Percentiles rank a stretch among this genome's conserved stretches.
Conservation (phyloP, 2,113 vertebrate genomes). For the Eptesicus fuscus region DNA sequence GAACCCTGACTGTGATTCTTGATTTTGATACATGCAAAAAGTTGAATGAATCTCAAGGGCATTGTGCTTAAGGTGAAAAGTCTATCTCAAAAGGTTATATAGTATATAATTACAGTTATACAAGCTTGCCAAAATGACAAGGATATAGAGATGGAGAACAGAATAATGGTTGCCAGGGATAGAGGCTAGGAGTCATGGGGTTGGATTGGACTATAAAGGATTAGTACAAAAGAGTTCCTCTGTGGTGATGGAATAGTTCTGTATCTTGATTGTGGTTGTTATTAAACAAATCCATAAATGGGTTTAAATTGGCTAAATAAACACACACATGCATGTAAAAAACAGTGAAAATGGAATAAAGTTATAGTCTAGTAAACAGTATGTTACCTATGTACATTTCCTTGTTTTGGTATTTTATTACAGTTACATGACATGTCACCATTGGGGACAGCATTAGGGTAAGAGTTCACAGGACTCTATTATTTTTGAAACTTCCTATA, state of each 20-base stretch:
- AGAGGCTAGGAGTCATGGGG: neutral
- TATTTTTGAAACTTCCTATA: neutral
- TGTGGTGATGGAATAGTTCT: neutral
- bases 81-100: neutral
- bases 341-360: neutral
- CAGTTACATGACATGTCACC: neutral
- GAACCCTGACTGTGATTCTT: neutral
- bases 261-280: neutral
- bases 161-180: neutral
- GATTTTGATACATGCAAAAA: neutral
- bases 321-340: neutral
- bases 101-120: neutral
- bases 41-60: neutral
- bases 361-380: neutral
- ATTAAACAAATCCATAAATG: neutral
- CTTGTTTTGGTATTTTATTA: neutral
- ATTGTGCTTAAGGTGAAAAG: neutral
- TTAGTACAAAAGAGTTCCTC: neutral
- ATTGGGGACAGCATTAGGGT: neutral
- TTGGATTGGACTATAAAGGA: neutral
- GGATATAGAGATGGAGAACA: neutral
- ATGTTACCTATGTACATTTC: neutral
- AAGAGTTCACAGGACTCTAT: neutral
- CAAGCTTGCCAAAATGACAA: neutral
- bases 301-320: neutral